Base-by-base conservation (phyloP, 2,888 invertebrate genomes). In the Tenthredo amoena region DNA sequence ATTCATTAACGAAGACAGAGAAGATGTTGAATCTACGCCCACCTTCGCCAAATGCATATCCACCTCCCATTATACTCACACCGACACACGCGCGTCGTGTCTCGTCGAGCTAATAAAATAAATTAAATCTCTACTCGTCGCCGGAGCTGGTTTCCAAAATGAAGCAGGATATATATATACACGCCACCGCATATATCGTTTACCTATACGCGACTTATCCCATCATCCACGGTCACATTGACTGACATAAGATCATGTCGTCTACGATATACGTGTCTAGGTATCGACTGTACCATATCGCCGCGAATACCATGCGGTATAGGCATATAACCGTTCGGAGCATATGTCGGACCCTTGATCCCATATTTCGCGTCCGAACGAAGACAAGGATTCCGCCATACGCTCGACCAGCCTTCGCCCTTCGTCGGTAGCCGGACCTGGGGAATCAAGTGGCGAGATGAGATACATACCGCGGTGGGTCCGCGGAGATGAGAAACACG, bases 11-110 rank as follows among this genome's bases (percentile, higher is more conserved):
- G 62, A 21, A 26, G 10, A 62, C 18, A 34, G 3, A 71, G 37
- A 71, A 71, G 15, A n/a, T 71, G 71, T 37, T 71, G n/a, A n/a
- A 71, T 71, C 71, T 37, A 71, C 71, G 37, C 37, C 71, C 71
- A 71, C 71, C 9, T 40, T 9, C 18, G 6, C 6, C 55, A n/a
- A 50, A 50, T 50, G 18, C 50, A 50, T 50, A 21, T 10, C 10
- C 26, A 21, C 62, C 3, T 62, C 10, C 26, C 62, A 62, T 62
- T 26, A 26, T 1, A 65, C 37, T 37, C 37, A 37, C 37, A 37
- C 34, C 0, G 5, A 34, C 40, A 7, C 18, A 71, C n/a, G n/a
- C 2, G 18, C 10, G 1, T 37, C 37, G 74, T 37, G 26, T 72
- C n/a, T 12, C 40, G 74, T 43, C 26, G 43, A 43, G 40, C 26